phyloP scores from a whole-genome alignment of 2,888 invertebrate species.

The Acrobasis repandana region DNA sequence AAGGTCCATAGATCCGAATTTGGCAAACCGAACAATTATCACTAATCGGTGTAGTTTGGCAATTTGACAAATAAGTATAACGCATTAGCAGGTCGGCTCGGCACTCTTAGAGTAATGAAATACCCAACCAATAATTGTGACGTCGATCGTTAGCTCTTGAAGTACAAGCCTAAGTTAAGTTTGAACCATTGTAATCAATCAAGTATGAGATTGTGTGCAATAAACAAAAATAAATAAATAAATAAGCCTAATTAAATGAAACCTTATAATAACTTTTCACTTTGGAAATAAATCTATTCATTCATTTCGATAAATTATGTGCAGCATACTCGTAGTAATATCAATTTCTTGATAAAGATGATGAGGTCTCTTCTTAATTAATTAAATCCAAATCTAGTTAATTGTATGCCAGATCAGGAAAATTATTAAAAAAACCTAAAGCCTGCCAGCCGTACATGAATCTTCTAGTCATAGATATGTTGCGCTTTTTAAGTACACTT shows the following conservation, averaged over 20 bases:
- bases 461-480: too few relatives aligned
- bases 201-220: not conserved
- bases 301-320: too few relatives aligned
- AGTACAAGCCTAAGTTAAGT: not conserved
- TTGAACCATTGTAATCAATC: conserved; percentile 9
- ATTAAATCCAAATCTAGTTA: too few relatives aligned
- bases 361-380: too few relatives aligned
- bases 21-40: conserved; percentile 67
- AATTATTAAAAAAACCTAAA: too few relatives aligned
- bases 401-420: too few relatives aligned
- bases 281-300: too few relatives aligned
- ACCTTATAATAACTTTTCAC: not conserved
- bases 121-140: conserved; percentile 51
- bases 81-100: conserved; percentile 49
- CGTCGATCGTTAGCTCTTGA: conserved; percentile 44
- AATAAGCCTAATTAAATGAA: not conserved
- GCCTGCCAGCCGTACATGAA: too few relatives aligned
- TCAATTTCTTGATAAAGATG: too few relatives aligned
- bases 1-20: conserved; percentile 54
- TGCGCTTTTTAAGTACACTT: not conserved
- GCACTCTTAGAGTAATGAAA: conserved; percentile 56
- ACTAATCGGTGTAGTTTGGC: conserved; percentile 69
- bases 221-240: too few relatives aligned
- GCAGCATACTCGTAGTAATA: too few relatives aligned
- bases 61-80: conserved; percentile 71